Conservation (phyloP, 2,113 vertebrate species). For the Galeopterus variegatus region DNA sequence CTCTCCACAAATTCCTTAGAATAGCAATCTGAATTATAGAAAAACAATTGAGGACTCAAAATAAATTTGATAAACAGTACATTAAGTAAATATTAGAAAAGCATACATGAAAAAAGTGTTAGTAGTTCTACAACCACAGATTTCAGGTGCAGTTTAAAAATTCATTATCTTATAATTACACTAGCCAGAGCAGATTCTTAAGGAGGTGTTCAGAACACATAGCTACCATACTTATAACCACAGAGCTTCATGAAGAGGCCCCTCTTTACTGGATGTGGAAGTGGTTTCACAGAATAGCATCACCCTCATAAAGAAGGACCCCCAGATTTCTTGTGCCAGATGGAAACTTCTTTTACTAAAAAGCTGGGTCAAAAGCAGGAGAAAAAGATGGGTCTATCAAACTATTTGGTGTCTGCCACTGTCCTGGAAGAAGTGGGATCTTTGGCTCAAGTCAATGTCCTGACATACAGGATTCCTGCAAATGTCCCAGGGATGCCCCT, state of each 20-base stretch:
- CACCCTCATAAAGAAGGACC: neutral
- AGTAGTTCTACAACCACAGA: neutral
- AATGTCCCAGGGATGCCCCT: neutral
- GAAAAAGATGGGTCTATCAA: neutral
- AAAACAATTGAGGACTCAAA: neutral
- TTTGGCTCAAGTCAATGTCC: neutral
- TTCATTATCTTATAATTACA: neutral
- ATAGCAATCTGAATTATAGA: neutral
- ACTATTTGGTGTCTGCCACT: neutral
- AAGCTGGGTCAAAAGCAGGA: neutral
- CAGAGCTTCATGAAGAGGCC: neutral
- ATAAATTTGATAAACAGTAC: neutral
- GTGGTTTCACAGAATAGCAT: neutral
- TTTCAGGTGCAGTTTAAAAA: conserved; percentile 1
- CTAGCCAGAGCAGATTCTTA: neutral
- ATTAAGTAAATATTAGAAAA: neutral
- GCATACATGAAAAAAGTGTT: neutral
- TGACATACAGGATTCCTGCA: neutral
- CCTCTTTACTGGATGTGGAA: neutral
- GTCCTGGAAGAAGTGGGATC: neutral
- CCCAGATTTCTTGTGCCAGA: neutral
- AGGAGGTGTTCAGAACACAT: neutral
- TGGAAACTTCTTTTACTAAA: conserved; percentile 3
- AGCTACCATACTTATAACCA: neutral
- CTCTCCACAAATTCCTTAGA: neutral